Evolutionary conservation across 2,113 vertebrate genomes (phyloP), one percentile per base, ranked within the genome.

Genomic region (Meles meles): DNA sequence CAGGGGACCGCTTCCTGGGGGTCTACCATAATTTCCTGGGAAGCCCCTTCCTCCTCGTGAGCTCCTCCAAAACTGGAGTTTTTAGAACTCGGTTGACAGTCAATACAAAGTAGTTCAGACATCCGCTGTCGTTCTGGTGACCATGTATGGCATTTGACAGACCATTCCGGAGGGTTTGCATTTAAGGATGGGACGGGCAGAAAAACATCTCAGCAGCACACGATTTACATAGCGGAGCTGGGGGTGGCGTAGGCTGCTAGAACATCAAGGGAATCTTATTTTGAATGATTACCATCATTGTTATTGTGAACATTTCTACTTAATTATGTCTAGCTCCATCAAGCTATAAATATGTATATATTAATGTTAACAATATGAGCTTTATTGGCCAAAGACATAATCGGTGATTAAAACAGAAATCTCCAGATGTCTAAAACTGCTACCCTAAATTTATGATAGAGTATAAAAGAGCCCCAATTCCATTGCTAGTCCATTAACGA

Each of bases 351-450:
- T 96, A 93, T 93, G 85, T 98, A 95, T 92, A 87, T 95, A 94
- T 98, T 96, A 94, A 96, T 93, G 89, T 93, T 96, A 97, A 98
- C 86, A 95, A 87, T 93, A 90, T 92, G 92, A 96, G 90, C 49
- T 90, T 92, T 97, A 83, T 96, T 96, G 96, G 95, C 92, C 87
- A 96, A 98, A 97, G 88, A 90, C 84, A 81, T 95, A 87, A 96
- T 96, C 15, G 15, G 98, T 95, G 87, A 97, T 98, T 96, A 96
- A 98, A 97, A 88, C 71, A 84, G 96, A 97, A 96, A 93, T 96
- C 92, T 97, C 90, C 77, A 29, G 37, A 63, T 82, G 92, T 95
- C 94, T 90, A 59, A 90, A 94, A 91, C 79, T 90, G 71, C 74
- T 44, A 49, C 42, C 86, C 90, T 84, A 47, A 96, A 90, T 93